Base-by-base conservation (phyloP, 2,113 vertebrate species). In the Xenus cinereus region DNA sequence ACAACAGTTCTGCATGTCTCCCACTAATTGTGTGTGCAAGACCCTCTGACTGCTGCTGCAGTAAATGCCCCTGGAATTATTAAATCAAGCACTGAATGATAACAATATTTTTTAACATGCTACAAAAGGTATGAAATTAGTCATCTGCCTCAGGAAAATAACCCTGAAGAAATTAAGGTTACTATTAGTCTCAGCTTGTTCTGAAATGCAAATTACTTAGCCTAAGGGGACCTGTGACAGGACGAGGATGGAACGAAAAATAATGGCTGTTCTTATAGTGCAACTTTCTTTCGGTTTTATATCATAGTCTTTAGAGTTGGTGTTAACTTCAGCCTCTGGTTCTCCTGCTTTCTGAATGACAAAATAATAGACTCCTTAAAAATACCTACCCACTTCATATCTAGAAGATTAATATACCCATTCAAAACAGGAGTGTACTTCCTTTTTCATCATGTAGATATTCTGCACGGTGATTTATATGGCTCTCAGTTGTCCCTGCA, bases 151-250 rank as follows among this genome's bases (percentile, higher is more conserved):
- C 51, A 33, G 48, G 88, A 84, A 84, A 96, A 89, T 22, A 72
- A 78, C 48, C 51, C 56, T 32, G 51, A 90, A 71, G 51, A 84
- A 90, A 90, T 60, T 1, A 48, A 76, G 67, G 60, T 72, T 64
- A 39, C 69, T 77, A 26, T 14, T 51, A 73, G 45, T 37, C 75
- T 88, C 90, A 54, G 33, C 63, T 85, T 80, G 23, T 71, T 91
- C 84, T 92, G 90, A 93, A 96, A 93, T 57, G 60, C 76, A 75
- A 84, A 88, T 37, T 71, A 53, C 30, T 75, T 79, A 33, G 56
- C 30, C 82, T 84, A 35, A 77, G 76, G 85, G 72, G 14, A 39
- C 30, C 24, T 35, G 35, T 22, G 67, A 63, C 30, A 78, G 48
- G 37, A 74, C 0, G 0, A 84, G 30, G 68, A 86, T 28, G 39